A percentile compares a stretch with the other conserved stretches of the same genome.
These are phyloP conservation scores for Papilio machaon DNA, from an alignment of 1,140 invertebrate genomes.

Conservation along the genomic window DNA sequence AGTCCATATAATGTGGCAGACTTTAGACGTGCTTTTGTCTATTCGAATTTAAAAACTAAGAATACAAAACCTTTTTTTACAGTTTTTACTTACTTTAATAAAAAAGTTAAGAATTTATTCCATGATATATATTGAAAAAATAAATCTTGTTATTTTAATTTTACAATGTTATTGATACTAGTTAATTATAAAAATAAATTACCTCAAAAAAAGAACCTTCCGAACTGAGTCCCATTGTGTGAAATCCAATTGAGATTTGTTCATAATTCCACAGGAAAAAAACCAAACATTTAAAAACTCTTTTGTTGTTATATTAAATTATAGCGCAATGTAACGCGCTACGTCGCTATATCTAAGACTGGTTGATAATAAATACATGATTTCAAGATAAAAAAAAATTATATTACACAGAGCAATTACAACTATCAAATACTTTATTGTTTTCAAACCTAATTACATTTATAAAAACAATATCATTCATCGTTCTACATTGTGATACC, in stretches of 20 bases:
- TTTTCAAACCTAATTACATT: neutral
- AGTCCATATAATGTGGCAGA: too few relatives aligned
- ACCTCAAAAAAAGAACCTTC: conserved; percentile 48
- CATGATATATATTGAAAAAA: neutral
- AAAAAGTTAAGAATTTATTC: too few relatives aligned
- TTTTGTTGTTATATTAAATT: neutral
- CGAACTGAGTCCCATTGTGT: conserved; percentile 45
- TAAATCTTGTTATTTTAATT: neutral
- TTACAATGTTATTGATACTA: neutral
- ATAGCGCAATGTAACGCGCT: neutral
- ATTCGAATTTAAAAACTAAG: too few relatives aligned
- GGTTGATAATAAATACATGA: conserved; percentile 18
- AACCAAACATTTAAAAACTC: neutral
- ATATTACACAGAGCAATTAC: neutral
- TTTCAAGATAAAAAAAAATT: conserved; percentile 6
- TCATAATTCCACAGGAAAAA: conserved; percentile 29
- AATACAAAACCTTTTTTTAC: too few relatives aligned
- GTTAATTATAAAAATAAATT: conserved; percentile 31
- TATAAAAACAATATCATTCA: conserved; percentile 14
- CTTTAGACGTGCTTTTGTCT: too few relatives aligned
- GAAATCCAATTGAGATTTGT: conserved; percentile 45
- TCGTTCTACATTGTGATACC: conserved; percentile 9
- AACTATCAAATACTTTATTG: conserved; percentile 1
- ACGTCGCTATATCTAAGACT: neutral
- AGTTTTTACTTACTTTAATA: too few relatives aligned